Evolutionary conservation across 2,113 vertebrate genomes (phyloP), one percentile per base, ranked within the genome.

Genomic region (Leucoraja erinaceus): DNA sequence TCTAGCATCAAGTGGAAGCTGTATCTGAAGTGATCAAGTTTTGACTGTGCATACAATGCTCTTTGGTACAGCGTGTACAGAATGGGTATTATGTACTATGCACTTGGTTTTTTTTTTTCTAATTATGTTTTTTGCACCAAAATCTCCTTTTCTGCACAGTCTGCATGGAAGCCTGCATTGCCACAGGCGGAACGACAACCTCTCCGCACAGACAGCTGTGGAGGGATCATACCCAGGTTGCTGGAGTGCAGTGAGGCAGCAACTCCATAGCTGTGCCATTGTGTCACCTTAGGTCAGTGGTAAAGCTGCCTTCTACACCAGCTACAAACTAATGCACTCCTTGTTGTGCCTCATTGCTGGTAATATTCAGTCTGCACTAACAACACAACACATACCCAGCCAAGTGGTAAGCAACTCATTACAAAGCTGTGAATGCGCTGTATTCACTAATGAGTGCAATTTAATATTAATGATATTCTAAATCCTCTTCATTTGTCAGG

Each of bases 361-460:
- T 61, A n/a, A 12, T 66, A 63, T 63, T 14, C 83, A 63, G 59
- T 31, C 63, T 16, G 28, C 83, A 88, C 59, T 14, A 28, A 54
- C 10, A 14, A 66, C 61, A n/a, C 59, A 63, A 86, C 81, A 86
- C 56, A 86, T 79, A 20, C 56, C 47, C 79, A 61, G 81, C 83
- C n/a, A 88, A 88, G 59, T 88, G 56, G 31, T 63, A 88, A 88
- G 28, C 63, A 66, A 66, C 59, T 63, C 83, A 88, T 66, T 88
- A 88, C 14, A 88, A 88, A 31, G 4, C 81, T 84, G 81, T 28
- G 59, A 61, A 86, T 4, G 9, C 83, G n/a, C 83, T 31, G 59
- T 4, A 28, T 63, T 63, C 83, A 63, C 31, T 31, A 63, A 88
- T 66, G 56, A 86, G 12, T 31, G 59, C 59, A 88, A 22, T 88